Conservation (phyloP, 1,140 invertebrate genomes). For the Thaumatotibia leucotreta region DNA sequence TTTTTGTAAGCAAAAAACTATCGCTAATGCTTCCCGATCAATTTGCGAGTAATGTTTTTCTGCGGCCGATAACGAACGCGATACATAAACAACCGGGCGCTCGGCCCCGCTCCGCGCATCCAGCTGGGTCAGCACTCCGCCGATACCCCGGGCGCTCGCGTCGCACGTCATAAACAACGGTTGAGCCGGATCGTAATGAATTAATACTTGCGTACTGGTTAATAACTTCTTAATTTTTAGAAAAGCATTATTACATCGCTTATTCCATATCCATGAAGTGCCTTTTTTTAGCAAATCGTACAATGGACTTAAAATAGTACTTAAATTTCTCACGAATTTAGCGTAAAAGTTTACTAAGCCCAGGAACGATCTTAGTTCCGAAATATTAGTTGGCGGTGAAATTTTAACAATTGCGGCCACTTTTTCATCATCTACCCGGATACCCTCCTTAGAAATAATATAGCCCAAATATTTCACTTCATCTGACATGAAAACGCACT, state of each 20-base stretch:
- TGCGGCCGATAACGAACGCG: not conserved
- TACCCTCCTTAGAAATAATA: conserved; percentile 36
- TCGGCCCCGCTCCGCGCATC: not conserved
- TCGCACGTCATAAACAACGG: not conserved
- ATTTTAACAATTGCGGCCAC: conserved; percentile 15
- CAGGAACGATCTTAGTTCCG: conserved; percentile 33
- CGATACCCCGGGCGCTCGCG: not conserved
- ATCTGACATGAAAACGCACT: not conserved
- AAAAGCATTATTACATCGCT: too few species aligned
- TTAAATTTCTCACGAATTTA: not conserved
- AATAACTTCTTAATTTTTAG: not conserved
- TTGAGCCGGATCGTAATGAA: not conserved
- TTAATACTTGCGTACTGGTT: not conserved
- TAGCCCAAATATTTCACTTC: conserved; percentile 38
- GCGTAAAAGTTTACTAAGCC: not conserved
- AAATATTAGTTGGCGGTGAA: conserved; percentile 27
- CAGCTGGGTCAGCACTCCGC: not conserved
- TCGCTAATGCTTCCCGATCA: not conserved
- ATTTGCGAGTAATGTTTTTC: not conserved
- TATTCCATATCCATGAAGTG: not conserved
- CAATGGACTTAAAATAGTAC: not conserved
- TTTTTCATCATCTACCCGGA: conserved; percentile 17
- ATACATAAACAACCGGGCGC: not conserved
- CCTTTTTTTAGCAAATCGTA: not conserved
- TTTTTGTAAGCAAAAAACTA: not conserved